Base-by-base conservation (phyloP, 2,888 invertebrate genomes). In the Imbricaverruca yamaguchii region DNA sequence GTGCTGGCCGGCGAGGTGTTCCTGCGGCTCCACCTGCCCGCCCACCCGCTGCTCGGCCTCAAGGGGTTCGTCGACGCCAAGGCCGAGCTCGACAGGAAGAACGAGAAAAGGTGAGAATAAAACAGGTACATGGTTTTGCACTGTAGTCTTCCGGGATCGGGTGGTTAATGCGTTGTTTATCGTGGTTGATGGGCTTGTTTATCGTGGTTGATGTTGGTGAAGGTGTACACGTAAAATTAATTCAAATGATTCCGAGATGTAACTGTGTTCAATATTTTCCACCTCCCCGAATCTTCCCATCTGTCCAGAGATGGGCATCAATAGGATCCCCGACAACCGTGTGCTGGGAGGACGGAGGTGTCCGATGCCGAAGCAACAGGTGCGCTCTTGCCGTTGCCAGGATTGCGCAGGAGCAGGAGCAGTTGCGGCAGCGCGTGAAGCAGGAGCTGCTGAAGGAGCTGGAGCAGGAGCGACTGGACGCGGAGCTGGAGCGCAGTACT, bases 1-100 rank as follows among this genome's bases (percentile, higher is more conserved):
- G 89, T 90, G 0, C 89, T 91, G 78, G 90, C 90, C 23, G 90
- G 90, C 1, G 89, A 89, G 82, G 90, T 90, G 84, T 90, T 89
- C 84, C 90, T 90, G 84, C 89, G 90, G 12, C 82, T 88, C 84
- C 88, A 89, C 86, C 87, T 88, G 79, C 87, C 87, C 55, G 78
- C 39, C 11, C 77, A 78, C 59, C 81, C 79, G 61, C 56, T 78
- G 59, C 39, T 77, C 55, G 67, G 61, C 1, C 80, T 80, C 23
- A 2, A 18, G 11, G 53, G 15, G 2, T 63, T 80, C 39, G 61
- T 23, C 15, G 61, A 80, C 39, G 61, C 61, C 53, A 25, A 53
- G 61, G 57, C 39, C 21, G 61, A 80, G 39, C 53, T 80, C 21
- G 61, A 39, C 23, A 11, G 61, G 23, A 53, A 63, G 23, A 61